Conservation (phyloP, 1,140 invertebrate species). For the Pseudomyrmex flavicornis region DNA sequence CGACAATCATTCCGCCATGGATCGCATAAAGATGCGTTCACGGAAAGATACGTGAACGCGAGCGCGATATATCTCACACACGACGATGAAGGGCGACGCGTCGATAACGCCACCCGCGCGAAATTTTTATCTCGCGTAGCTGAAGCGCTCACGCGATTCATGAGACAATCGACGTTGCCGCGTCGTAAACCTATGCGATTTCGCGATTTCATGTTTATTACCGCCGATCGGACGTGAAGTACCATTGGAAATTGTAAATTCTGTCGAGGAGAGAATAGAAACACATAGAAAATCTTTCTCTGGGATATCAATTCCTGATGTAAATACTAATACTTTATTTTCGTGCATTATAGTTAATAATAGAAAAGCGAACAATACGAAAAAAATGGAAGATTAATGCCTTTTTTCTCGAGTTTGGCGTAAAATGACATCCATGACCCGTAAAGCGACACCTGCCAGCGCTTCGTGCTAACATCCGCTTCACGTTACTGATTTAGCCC, state of each 20-base stretch:
- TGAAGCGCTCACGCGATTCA: slow-evolving; percentile 31
- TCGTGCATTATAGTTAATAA: slow-evolving; percentile 5
- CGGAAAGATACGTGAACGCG: slow-evolving; percentile 54
- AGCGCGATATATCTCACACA: slow-evolving; percentile 53
- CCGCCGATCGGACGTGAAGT: slow-evolving; percentile 15
- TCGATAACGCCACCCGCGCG: slow-evolving; percentile 39
- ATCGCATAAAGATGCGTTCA: slow-evolving; percentile 38
- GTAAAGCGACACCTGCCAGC: slow-evolving; percentile 67
- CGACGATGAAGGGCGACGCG: slow-evolving; percentile 16
- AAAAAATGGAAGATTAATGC: slow-evolving; percentile 57
- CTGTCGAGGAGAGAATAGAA: not conserved
- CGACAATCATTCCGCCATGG: slow-evolving; percentile 31
- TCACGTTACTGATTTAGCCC: slow-evolving; percentile 59
- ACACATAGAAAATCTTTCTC: not conserved
- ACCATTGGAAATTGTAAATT: slow-evolving; percentile 56
- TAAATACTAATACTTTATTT: slow-evolving; percentile 31
- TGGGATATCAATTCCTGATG: slow-evolving; percentile 27
- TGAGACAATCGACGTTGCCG: slow-evolving; percentile 7
- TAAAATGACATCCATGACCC: slow-evolving; percentile 71
- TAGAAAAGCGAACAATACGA: slow-evolving; percentile 41
- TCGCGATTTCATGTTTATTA: slow-evolving; percentile 47
- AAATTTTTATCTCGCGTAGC: slow-evolving; percentile 30
- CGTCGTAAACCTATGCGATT: slow-evolving; percentile 55
- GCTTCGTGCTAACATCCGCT: slow-evolving; percentile 74
- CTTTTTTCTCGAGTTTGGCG: slow-evolving; percentile 67